Evolutionary conservation across 2,888 invertebrate genomes (phyloP).

Genomic region (Drosophila acutilabella): DNA sequence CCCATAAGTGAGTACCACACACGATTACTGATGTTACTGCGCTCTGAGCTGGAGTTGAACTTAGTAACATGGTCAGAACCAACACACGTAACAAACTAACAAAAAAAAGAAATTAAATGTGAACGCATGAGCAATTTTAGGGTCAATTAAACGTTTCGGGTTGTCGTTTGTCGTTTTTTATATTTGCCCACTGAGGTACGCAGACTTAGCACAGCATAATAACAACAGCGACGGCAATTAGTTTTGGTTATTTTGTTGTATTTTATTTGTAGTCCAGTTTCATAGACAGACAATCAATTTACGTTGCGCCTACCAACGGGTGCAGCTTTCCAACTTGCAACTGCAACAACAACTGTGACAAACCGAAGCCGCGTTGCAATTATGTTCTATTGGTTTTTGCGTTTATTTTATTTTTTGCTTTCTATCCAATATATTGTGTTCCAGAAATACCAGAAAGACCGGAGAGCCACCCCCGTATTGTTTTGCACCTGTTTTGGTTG

Average conservation of each 20-base stretch:
- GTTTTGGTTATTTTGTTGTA: slow-evolving; percentile 29
- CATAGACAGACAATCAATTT: slow-evolving; percentile 51
- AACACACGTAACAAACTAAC: too few species aligned
- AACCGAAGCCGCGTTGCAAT: slow-evolving; percentile 54
- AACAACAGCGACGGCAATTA: slow-evolving; percentile 9
- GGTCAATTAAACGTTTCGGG: slow-evolving; percentile 73
- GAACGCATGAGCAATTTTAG: slow-evolving; percentile 75
- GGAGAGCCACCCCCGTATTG: slow-evolving; percentile 59
- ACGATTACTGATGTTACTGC: slow-evolving; percentile 8
- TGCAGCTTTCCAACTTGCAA: slow-evolving; percentile 58
- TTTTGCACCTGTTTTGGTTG: slow-evolving; percentile 73
- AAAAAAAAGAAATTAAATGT: slow-evolving; percentile 29
- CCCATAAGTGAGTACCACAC: not conserved
- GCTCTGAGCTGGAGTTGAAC: slow-evolving; percentile 4
- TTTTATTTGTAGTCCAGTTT: slow-evolving; percentile 19
- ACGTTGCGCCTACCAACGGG: slow-evolving; percentile 55
- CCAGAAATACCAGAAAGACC: slow-evolving; percentile 3
- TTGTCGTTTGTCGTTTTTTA: slow-evolving; percentile 45
- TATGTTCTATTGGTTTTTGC: slow-evolving; percentile 66
- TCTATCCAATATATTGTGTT: slow-evolving; percentile 13
- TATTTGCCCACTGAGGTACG: slow-evolving; percentile 62
- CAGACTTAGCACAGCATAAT: slow-evolving; percentile 13
- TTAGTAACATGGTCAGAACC: slow-evolving; percentile 5
- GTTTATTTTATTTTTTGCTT: slow-evolving; percentile 11
- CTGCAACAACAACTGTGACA: slow-evolving; percentile 35